These are phyloP conservation scores for Abrostola triplasia DNA, from an alignment of 2,888 invertebrate species.

Conservation along the genomic window DNA sequence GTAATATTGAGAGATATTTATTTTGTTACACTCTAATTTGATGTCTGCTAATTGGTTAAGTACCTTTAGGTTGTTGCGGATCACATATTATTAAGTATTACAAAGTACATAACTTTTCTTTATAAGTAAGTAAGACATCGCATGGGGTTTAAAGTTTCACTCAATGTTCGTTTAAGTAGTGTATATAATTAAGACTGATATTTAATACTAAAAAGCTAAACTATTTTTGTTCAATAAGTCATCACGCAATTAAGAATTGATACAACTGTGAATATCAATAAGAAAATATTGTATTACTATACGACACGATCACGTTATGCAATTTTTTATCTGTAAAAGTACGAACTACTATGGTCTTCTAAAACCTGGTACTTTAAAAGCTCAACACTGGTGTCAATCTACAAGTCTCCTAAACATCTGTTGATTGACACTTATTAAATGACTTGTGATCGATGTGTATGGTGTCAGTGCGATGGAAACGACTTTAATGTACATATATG, in stretches of 20 bases:
- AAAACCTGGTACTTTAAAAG: conserved; percentile 1
- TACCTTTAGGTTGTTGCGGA: conserved; percentile 26
- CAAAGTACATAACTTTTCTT: conserved; percentile 7
- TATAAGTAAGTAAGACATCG: conserved; percentile 5
- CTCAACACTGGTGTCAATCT: neutral
- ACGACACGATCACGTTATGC: conserved; percentile 9
- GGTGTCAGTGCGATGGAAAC: neutral
- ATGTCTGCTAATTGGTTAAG: conserved; percentile 12
- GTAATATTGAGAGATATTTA: conserved; percentile 20
- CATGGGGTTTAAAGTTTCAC: conserved; percentile 23
- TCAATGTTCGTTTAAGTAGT: conserved; percentile 18
- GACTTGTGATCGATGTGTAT: neutral
- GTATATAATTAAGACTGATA: conserved; percentile 13
- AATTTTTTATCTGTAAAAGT: conserved; percentile 21
- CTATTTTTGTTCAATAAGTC: conserved; percentile 36
- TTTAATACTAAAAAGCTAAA: conserved; percentile 26
- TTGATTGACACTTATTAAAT: neutral
- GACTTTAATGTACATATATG: neutral
- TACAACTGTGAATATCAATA: conserved; percentile 36
- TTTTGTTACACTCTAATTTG: conserved; percentile 21
- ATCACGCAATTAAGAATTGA: conserved; percentile 22
- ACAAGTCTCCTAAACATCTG: neutral
- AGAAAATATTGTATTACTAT: conserved; percentile 32
- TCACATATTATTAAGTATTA: conserved; percentile 30
- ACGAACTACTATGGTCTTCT: conserved; percentile 1